Conservation (phyloP, 2,797 vertebrate genomes). For the Arvicola amphibius region DNA sequence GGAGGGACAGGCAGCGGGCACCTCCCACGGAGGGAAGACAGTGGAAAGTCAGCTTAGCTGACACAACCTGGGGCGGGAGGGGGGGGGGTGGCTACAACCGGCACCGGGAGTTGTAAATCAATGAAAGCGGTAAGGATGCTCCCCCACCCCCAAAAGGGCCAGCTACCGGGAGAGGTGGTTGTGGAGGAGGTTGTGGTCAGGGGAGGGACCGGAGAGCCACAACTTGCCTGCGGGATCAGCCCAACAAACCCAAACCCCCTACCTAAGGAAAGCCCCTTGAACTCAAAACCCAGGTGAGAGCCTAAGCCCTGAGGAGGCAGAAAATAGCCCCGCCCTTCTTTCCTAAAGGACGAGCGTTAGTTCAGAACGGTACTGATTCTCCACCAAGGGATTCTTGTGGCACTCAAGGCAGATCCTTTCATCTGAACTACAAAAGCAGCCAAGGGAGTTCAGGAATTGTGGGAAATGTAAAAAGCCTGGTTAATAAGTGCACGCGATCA, state of each 20-base stretch:
- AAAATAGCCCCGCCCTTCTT: background rate
- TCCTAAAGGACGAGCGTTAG: background rate
- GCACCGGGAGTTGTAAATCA: background rate
- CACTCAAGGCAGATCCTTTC: background rate
- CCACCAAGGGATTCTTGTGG: background rate
- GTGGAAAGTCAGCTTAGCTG: background rate
- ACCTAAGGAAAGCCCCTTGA: background rate
- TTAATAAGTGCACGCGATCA: background rate
- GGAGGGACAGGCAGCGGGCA: background rate
- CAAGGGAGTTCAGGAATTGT: background rate
- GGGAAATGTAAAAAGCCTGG: background rate
- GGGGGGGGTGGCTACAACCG: background rate
- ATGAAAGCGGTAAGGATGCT: background rate
- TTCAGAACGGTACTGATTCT: background rate
- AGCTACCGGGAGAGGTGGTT: fast-evolving
- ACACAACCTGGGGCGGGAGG: background rate
- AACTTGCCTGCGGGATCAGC: too few relatives aligned
- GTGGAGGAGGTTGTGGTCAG: fast-evolving
- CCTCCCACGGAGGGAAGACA: background rate
- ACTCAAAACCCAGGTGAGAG: background rate
- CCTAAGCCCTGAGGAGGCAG: background rate
- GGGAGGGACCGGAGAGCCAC: background rate
- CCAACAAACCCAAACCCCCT: too few relatives aligned
- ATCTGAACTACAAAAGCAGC: background rate
- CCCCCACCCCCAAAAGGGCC: background rate